Base-by-base conservation (phyloP, 2,888 invertebrate species). In the Zelleria hepariella region DNA sequence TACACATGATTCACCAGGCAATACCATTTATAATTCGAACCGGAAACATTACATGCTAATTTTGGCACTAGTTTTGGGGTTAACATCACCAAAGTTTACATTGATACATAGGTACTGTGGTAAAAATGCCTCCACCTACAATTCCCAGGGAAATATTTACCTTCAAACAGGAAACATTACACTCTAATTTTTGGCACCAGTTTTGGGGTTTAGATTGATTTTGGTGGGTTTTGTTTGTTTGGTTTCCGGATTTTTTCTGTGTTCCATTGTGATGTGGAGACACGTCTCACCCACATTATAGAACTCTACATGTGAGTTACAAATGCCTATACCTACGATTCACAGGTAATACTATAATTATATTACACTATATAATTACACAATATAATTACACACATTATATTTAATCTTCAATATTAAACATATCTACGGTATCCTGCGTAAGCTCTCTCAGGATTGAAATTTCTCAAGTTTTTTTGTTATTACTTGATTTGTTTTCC, bases 1-100 rank as follows among this genome's bases (percentile, higher is more conserved):
- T 62, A 63, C 60, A 61, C 62, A 63, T 47, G 75, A 78, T 75
- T 74, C 72, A 72, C 73, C 73, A 68, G 70, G 74, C 78, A 78
- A 73, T 67, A 70, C 73, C 75, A 78, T 84, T 78, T 83, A 82
- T 86, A 86, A 86, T 84, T 82, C 78, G 71, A 73, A 79, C 78
- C 80, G 84, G 86, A 81, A 86, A 83, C 79, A 87, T 87, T 86
- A 87, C 85, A 88, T 86, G 86, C 87, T 86, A 88, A 88, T 88
- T 87, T 87, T 75, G 77, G 73, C 78, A 15, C 32, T 15, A 76
- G 78, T 76, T 81, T 80, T 78, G 74, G n/a, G n/a, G n/a, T n/a
- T n/a, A n/a, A n/a, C n/a, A n/a, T n/a, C n/a, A n/a, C n/a, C n/a
- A n/a, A n/a, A n/a, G n/a, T n/a, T n/a, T n/a, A n/a, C n/a, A n/a